Percentiles rank a stretch among this genome's conserved stretches.
These are phyloP conservation scores for Datnioides undecimradiatus DNA, from an alignment of 2,113 vertebrate species.

Conservation along the genomic window DNA sequence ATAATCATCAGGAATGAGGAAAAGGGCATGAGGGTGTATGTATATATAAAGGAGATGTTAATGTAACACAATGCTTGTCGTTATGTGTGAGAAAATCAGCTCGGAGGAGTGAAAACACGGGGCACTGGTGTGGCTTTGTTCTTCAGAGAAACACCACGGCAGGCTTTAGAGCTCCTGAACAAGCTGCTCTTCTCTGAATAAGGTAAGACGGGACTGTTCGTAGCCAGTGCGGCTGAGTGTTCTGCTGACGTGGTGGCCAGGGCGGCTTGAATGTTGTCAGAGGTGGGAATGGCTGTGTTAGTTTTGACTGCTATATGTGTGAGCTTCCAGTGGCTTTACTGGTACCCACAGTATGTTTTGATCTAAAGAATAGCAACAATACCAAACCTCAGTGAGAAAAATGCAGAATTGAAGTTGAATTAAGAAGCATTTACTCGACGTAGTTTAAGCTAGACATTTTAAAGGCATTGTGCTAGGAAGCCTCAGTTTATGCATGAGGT, in stretches of 20 bases:
- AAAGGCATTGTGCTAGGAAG: neutral
- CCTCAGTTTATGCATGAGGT: neutral
- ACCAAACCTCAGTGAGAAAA: neutral
- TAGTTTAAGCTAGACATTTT: neutral
- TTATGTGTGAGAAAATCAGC: slow-evolving; percentile 62
- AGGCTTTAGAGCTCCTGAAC: slow-evolving; percentile 35
- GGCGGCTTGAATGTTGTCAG: neutral
- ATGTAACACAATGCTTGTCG: slow-evolving; percentile 61
- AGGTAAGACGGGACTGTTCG: slow-evolving; percentile 63
- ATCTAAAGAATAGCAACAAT: neutral
- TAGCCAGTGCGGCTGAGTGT: slow-evolving; percentile 4
- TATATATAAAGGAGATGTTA: slow-evolving; percentile 66
- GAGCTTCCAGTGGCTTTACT: neutral
- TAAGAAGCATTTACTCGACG: neutral
- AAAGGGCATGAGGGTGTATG: slow-evolving; percentile 62
- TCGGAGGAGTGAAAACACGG: slow-evolving; percentile 53
- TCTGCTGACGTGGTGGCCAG: neutral
- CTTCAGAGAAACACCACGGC: slow-evolving; percentile 42
- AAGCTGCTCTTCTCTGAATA: slow-evolving; percentile 30
- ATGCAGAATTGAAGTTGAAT: neutral
- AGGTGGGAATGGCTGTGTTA: neutral
- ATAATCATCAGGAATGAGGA: slow-evolving; percentile 73
- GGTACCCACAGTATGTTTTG: neutral
- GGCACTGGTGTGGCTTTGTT: slow-evolving; percentile 53
- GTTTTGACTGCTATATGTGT: slow-evolving; percentile 2